Evolutionary conservation across 2,888 invertebrate species (phyloP).

Genomic region (Drosophila recens): DNA sequence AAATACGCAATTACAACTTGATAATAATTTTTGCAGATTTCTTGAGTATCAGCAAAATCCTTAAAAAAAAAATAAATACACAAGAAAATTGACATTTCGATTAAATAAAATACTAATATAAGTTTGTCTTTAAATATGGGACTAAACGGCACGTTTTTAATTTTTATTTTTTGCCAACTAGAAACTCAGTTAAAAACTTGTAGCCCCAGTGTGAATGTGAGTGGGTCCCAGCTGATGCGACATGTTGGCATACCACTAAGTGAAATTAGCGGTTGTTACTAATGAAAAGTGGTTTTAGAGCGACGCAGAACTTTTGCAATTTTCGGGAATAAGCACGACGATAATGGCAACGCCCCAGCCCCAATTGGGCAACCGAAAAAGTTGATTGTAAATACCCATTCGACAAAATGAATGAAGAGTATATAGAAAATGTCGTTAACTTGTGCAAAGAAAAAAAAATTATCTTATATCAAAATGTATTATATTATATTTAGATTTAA

Average conservation of each 20-base stretch:
- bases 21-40: conserved; percentile 4
- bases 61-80: neutral
- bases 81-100: neutral
- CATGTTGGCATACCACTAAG: conserved; percentile 75
- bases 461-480: neutral
- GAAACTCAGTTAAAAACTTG: conserved; percentile 63
- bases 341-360: conserved; percentile 39
- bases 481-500: neutral
- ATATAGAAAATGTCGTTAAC: neutral
- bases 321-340: conserved; percentile 47
- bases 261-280: conserved; percentile 80
- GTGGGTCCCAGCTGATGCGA: conserved; percentile 51
- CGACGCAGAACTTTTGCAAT: conserved; percentile 59
- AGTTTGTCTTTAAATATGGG: neutral
- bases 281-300: conserved; percentile 74
- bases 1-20: conserved; percentile 30
- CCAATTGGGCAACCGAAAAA: conserved; percentile 18
- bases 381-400: conserved; percentile 33
- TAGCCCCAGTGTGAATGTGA: conserved; percentile 23
- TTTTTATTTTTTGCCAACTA: conserved; percentile 15
- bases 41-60: neutral
- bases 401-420: neutral
- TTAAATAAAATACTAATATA: conserved; percentile 1
- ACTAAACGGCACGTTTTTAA: conserved; percentile 9
- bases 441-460: neutral